Percentiles rank a stretch among this genome's conserved stretches.
phyloP scores from a whole-genome alignment of 2,797 vertebrate species.

The Arvicola amphibius region DNA sequence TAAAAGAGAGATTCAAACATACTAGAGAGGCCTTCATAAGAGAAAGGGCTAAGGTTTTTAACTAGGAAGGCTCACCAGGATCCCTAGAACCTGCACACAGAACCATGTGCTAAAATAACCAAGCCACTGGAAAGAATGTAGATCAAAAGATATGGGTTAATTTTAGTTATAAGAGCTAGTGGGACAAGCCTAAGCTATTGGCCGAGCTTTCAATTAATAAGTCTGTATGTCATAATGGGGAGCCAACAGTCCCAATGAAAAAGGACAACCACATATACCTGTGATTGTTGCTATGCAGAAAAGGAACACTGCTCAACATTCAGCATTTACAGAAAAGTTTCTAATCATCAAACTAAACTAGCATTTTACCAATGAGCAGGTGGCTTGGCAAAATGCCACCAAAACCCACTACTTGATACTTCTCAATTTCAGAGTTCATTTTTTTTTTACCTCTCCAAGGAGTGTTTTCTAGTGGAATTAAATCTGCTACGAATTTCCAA shows the following conservation, averaged over 20 bases:
- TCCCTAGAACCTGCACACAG: too few species aligned
- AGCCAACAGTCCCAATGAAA: neutral
- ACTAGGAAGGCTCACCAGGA: neutral
- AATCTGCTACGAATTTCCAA: neutral
- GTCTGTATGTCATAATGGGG: neutral
- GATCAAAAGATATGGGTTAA: neutral
- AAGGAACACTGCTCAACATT: neutral
- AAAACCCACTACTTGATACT: neutral
- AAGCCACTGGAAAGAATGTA: neutral
- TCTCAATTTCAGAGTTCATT: neutral
- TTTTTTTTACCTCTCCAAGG: neutral
- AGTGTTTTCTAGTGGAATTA: neutral
- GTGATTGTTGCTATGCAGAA: neutral
- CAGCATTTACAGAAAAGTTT: neutral
- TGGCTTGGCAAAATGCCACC: neutral
- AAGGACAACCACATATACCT: neutral
- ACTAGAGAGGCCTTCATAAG: conserved; percentile 8
- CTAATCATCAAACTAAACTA: neutral
- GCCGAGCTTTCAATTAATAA: neutral
- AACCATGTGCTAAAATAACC: neutral
- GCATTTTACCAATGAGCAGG: neutral
- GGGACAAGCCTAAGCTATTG: neutral
- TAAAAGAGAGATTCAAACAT: conserved; percentile 12
- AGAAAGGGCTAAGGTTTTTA: conserved; percentile 51
- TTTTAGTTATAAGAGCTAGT: neutral